phyloP scores from a whole-genome alignment of 1,140 invertebrate genomes.

The Trichoplusia ni region DNA sequence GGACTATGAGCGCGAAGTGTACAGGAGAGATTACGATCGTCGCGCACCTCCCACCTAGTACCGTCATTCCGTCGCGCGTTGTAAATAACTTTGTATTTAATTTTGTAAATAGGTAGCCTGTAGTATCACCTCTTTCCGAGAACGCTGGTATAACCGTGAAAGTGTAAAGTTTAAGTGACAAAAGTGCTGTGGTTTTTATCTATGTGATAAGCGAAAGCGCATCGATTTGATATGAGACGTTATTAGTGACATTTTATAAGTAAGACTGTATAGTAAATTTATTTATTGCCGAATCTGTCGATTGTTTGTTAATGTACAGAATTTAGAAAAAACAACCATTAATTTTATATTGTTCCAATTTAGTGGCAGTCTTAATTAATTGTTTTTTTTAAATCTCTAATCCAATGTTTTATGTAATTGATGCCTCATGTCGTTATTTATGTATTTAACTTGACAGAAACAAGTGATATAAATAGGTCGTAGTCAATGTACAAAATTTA shows the following conservation, averaged over 20 bases:
- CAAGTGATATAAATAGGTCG: slow-evolving; percentile 70
- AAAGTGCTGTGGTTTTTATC: slow-evolving; percentile 78
- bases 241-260: slow-evolving; percentile 67
- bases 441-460: slow-evolving; percentile 62
- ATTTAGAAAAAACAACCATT: slow-evolving; percentile 70
- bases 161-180: slow-evolving; percentile 77
- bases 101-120: slow-evolving; percentile 73
- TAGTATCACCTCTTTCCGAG: slow-evolving; percentile 67
- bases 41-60: slow-evolving; percentile 69
- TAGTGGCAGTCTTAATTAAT: slow-evolving; percentile 68
- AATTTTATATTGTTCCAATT: slow-evolving; percentile 74
- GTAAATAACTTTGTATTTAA: slow-evolving; percentile 59
- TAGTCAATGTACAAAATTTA: slow-evolving; percentile 73
- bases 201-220: slow-evolving; percentile 76
- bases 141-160: slow-evolving; percentile 60
- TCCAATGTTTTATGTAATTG: slow-evolving; percentile 70
- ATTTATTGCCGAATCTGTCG: slow-evolving; percentile 77
- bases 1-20: slow-evolving; percentile 74
- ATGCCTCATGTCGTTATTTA: slow-evolving; percentile 49
- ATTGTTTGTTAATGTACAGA: slow-evolving; percentile 76
- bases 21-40: slow-evolving; percentile 72
- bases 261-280: slow-evolving; percentile 80
- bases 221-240: slow-evolving; percentile 53
- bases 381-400: slow-evolving; percentile 60
- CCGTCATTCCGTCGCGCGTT: slow-evolving; percentile 29